phyloP scores from a whole-genome alignment of 2,797 vertebrate genomes.

The Mallotus villosus region DNA sequence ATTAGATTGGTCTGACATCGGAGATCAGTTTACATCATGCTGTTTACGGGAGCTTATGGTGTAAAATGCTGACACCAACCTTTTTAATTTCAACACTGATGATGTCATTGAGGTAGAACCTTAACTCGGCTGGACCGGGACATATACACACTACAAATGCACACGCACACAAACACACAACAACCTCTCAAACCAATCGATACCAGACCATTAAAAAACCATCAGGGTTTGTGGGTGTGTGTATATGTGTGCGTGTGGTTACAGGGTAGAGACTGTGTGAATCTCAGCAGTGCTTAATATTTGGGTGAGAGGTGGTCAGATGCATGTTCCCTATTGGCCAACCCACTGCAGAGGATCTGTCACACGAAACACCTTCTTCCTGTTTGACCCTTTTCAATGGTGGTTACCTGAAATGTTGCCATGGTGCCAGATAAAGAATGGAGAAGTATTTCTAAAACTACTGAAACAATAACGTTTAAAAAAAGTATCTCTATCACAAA shows the following conservation, averaged over 20 bases:
- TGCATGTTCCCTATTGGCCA: neutral
- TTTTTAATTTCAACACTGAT: constrained; percentile 11
- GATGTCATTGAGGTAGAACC: neutral
- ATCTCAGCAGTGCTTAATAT: too few species aligned
- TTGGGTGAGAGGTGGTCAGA: neutral
- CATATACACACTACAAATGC: neutral
- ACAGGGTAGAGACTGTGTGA: neutral
- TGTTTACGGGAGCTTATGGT: constrained; percentile 24
- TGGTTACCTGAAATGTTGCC: neutral
- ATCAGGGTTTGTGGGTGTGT: neutral
- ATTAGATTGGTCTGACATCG: constrained; percentile 13
- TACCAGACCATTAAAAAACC: constrained; percentile 26
- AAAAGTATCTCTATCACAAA: too few species aligned
- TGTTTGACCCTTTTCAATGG: neutral
- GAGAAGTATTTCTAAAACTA: neutral
- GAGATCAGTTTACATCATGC: constrained; percentile 13
- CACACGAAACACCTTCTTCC: too few species aligned
- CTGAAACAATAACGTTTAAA: neutral
- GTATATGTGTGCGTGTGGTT: neutral
- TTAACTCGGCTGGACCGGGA: too few species aligned
- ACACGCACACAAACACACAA: neutral
- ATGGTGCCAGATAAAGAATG: neutral
- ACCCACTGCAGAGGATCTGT: too few species aligned
- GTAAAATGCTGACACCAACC: constrained; percentile 12
- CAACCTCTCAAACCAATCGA: constrained; percentile 1